Percentiles rank a stretch among this genome's conserved stretches.
phyloP scores from a whole-genome alignment of 2,888 invertebrate genomes.

The Dryocosmus kuriphilus region DNA sequence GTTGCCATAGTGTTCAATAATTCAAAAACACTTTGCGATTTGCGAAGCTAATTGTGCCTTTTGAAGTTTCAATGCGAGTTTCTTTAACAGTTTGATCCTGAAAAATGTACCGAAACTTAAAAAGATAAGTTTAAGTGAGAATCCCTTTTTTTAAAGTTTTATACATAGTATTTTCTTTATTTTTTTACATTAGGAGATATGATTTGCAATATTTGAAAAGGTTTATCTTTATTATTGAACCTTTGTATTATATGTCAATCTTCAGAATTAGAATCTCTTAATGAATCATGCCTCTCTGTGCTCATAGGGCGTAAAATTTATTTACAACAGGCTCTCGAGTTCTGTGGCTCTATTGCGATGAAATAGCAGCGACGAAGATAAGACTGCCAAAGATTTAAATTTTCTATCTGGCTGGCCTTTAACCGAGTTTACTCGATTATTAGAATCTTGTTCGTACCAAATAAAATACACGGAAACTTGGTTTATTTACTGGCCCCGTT shows the following conservation, averaged over 20 bases:
- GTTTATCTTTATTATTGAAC: not conserved
- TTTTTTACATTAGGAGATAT: not conserved
- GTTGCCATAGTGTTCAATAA: constrained; percentile 36
- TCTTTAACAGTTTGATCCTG: not conserved
- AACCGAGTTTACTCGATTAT: constrained; percentile 25
- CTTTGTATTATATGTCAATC: not conserved
- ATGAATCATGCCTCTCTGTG: not conserved
- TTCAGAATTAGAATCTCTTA: not conserved
- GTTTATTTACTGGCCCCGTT: constrained; percentile 11
- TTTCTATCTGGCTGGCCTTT: constrained; percentile 38
- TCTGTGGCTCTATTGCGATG: constrained; percentile 15
- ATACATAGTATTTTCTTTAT: constrained; percentile 3
- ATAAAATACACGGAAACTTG: constrained; percentile 15
- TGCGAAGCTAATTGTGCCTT: constrained; percentile 24
- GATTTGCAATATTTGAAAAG: not conserved
- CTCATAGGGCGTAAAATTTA: not conserved
- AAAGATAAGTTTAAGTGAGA: not conserved
- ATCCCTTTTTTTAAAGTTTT: not conserved
- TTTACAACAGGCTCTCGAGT: constrained; percentile 11
- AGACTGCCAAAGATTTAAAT: constrained; percentile 53
- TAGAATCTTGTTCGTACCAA: constrained; percentile 35
- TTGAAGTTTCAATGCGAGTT: not conserved
- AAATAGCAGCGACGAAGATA: constrained; percentile 25
- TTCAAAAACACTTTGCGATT: constrained; percentile 20
- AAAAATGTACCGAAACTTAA: not conserved